Base-by-base conservation (phyloP, 2,888 invertebrate species). In the Parnassius orleans region DNA sequence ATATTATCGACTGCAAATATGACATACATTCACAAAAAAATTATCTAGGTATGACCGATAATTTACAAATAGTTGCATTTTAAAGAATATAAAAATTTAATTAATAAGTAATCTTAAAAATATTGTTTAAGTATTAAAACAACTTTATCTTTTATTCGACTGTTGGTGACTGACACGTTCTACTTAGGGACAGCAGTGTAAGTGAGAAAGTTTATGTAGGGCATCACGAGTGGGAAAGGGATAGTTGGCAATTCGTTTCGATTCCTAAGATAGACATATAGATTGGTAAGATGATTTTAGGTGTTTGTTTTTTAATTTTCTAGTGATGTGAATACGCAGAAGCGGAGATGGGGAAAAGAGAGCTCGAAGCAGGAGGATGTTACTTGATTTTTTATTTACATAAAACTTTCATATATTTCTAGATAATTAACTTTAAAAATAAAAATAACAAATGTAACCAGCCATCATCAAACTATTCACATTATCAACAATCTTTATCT, bases 211-310 rank as follows among this genome's bases (percentile, higher is more conserved):
- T 60, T 68, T 81, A 78, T 80, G 76, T 77, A 76, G 81, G 81
- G 81, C 78, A 77, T 74, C 72, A 75, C 71, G 72, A 71, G 86
- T 71, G 79, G 61, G 79, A 84, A 56, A 59, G 47, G 64, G 71
- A 70, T 64, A 64, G 75, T 68, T 72, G 73, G 72, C 67, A 69
- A 64, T 84, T 76, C 81, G 66, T 75, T 82, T 79, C 75, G 74
- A 78, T 79, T 79, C 78, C 80, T 78, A 81, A 84, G 87, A 84
- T 84, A 84, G 83, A 81, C 78, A 82, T 83, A 87, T 84, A 83
- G 86, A 86, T 84, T 81, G 79, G 74, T 77, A 75, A 77, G 78
- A 76, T 79, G 78, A 83, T 86, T 87, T 42, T 83, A 80, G 70
- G 83, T 80, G 74, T 69, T 72, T 75, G 75, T 74, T 83, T 83